A percentile compares a stretch with the other conserved stretches of the same genome.
phyloP scores from a whole-genome alignment of 2,113 vertebrate species.

The Cathartes aura region DNA sequence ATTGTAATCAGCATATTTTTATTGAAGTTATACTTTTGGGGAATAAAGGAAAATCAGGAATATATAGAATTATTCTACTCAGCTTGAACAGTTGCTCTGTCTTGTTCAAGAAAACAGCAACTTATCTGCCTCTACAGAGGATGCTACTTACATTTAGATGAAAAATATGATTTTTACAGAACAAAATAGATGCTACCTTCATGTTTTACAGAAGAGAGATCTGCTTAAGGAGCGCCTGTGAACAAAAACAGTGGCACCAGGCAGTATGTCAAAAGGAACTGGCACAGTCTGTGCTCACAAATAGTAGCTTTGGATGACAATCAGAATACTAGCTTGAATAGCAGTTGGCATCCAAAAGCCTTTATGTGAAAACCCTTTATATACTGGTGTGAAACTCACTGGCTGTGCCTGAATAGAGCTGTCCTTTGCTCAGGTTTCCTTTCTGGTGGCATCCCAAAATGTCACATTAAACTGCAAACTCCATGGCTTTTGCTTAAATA shows the following conservation, averaged over 20 bases:
- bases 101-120: not conserved
- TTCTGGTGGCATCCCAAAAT: not conserved
- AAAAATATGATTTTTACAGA: not conserved
- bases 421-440: not conserved
- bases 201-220: not conserved
- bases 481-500: not conserved
- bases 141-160: not conserved
- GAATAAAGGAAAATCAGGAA: not conserved
- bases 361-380: not conserved
- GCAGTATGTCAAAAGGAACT: not conserved
- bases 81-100: not conserved
- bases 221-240: not conserved
- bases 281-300: not conserved
- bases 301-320: not conserved
- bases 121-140: not conserved
- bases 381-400: not conserved
- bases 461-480: not conserved
- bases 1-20: not conserved
- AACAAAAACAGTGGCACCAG: not conserved
- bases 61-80: not conserved
- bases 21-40: not conserved
- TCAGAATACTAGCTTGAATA: not conserved
- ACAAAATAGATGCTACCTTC: not conserved
- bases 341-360: not conserved
- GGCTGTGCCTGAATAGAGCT: not conserved